phyloP scores from a whole-genome alignment of 2,797 vertebrate species.

The Cirrhinus molitorella region DNA sequence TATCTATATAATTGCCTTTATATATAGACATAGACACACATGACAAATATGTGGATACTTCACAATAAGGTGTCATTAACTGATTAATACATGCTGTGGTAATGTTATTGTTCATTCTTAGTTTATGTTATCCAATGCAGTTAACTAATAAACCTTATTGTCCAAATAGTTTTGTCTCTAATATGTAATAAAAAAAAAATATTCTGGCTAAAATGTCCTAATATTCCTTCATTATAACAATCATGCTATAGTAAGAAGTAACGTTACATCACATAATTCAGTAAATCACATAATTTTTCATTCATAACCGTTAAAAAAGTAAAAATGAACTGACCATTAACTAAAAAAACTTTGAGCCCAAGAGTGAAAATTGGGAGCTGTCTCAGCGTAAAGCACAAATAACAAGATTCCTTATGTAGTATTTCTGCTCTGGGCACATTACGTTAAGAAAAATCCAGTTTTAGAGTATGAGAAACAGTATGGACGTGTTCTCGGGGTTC shows the following conservation, averaged over 20 bases:
- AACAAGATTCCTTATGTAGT: background rate
- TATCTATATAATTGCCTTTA: too few species aligned
- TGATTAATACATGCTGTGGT: too few species aligned
- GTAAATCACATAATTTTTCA: background rate
- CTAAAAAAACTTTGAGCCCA: background rate
- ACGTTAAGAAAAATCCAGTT: background rate
- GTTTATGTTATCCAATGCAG: too few species aligned
- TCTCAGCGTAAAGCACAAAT: background rate
- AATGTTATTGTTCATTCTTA: too few species aligned
- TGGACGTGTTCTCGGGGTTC: slow-evolving; percentile 12
- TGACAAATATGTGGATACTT: too few species aligned
- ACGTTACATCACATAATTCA: background rate
- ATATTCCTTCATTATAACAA: background rate
- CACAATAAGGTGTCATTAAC: too few species aligned
- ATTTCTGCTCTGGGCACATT: background rate
- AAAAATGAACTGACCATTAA: background rate
- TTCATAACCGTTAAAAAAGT: background rate
- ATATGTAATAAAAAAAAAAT: too few species aligned
- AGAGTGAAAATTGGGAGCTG: background rate
- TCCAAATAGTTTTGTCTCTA: too few species aligned
- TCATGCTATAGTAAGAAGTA: rapidly evolving
- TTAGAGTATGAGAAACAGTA: background rate
- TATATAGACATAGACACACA: too few species aligned
- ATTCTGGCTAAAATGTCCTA: background rate
- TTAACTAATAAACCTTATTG: too few species aligned